phyloP scores from a whole-genome alignment of 2,888 invertebrate genomes.

The Amphipoea lucens region DNA sequence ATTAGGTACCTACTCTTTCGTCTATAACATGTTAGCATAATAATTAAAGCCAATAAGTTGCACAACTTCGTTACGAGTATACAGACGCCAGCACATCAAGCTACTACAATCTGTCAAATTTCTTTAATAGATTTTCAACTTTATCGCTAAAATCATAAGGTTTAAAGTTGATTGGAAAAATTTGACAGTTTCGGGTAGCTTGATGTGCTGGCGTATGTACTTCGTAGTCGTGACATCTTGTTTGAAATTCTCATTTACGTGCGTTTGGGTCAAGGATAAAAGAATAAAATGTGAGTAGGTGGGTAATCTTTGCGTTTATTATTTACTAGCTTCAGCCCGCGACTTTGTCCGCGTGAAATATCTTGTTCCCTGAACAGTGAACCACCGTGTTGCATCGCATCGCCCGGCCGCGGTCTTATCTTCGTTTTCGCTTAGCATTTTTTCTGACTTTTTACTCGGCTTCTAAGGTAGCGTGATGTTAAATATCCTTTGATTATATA shows the following conservation, averaged over 20 bases:
- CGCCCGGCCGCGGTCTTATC: not conserved
- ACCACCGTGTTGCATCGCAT: not conserved
- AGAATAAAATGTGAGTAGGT: not conserved
- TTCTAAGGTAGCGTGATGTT: too few species aligned
- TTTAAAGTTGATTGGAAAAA: too few species aligned
- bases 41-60: slow-evolving; percentile 43
- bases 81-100: too few species aligned
- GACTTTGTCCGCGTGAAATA: too few species aligned
- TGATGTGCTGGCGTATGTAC: not conserved
- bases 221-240: slow-evolving; percentile 40
- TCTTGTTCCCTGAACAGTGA: not conserved
- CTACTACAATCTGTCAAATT: too few species aligned
- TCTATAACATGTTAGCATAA: slow-evolving; percentile 7
- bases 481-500: too few species aligned
- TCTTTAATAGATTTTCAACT: too few species aligned
- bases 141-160: too few species aligned
- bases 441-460: too few species aligned
- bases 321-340: not conserved
- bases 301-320: not conserved
- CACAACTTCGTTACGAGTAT: slow-evolving; percentile 12
- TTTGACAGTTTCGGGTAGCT: too few species aligned
- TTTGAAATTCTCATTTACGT: slow-evolving; percentile 38
- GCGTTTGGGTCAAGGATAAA: slow-evolving; percentile 47
- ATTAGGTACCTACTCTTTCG: too few species aligned
- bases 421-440: too few species aligned